These are phyloP conservation scores for Vulpes vulpes DNA, from an alignment of 2,113 vertebrate genomes.

Conservation along the genomic window DNA sequence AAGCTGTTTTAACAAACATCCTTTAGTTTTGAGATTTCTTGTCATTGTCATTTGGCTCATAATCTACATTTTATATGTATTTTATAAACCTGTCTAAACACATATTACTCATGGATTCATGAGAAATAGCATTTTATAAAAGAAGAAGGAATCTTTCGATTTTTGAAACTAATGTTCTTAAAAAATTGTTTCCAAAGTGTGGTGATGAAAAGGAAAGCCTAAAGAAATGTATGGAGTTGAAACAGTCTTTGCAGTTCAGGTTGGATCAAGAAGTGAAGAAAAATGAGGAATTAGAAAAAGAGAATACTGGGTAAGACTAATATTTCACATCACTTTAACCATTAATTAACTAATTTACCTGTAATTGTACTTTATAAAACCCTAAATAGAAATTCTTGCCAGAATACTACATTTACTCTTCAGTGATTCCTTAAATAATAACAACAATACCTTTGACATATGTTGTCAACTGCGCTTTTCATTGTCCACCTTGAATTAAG, in stretches of 20 bases:
- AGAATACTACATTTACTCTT: neutral
- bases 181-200: slow-evolving; percentile 86
- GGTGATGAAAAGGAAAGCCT: slow-evolving; percentile 93
- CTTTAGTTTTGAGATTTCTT: neutral
- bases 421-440: neutral
- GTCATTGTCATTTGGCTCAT: slow-evolving; percentile 1
- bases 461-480: neutral
- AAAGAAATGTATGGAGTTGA: slow-evolving; percentile 91
- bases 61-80: neutral
- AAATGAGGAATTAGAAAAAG: slow-evolving; percentile 93
- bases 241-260: slow-evolving; percentile 88
- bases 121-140: neutral
- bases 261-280: slow-evolving; percentile 95
- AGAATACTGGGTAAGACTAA: slow-evolving; percentile 91
- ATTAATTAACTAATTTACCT: neutral
- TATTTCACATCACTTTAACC: slow-evolving; percentile 7
- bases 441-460: neutral
- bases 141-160: neutral
- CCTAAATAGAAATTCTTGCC: neutral
- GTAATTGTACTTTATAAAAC: slow-evolving; percentile 41
- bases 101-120: neutral
- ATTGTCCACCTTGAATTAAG: neutral
- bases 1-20: neutral
- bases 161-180: slow-evolving; percentile 51
- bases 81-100: neutral